Evolutionary conservation across 2,797 vertebrate species (phyloP).

Genomic region (Danio kyathit): DNA sequence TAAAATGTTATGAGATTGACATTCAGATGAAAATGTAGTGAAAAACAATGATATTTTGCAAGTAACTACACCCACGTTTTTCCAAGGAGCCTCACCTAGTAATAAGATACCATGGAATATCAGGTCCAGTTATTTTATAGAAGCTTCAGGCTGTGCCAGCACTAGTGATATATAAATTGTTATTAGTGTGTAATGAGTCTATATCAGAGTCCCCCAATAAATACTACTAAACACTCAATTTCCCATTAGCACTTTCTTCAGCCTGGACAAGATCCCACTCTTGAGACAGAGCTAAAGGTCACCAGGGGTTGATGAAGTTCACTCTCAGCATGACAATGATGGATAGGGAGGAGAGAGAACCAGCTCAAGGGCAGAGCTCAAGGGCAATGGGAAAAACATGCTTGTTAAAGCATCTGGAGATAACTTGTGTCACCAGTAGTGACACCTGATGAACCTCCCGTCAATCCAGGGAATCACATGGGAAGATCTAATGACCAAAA

Average conservation of each 20-base stretch:
- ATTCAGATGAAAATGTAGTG: not conserved
- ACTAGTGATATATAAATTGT: constrained; percentile 10
- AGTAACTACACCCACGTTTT: not conserved
- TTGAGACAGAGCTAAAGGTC: constrained; percentile 11
- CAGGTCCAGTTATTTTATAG: not conserved
- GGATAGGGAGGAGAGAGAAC: constrained; percentile 22
- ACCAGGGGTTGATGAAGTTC: constrained; percentile 26
- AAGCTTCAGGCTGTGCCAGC: not conserved
- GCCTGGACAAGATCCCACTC: not conserved
- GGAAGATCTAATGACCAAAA: not conserved
- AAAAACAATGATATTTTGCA: not conserved
- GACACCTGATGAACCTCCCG: constrained; percentile 30
- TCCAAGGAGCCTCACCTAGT: not conserved
- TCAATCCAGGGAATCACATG: not conserved
- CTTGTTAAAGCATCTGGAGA: constrained; percentile 34
- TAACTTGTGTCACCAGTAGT: constrained; percentile 26
- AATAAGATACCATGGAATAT: not conserved
- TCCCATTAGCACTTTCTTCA: constrained; percentile 5
- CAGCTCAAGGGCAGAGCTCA: constrained; percentile 3
- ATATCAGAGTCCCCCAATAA: constrained; percentile 2
- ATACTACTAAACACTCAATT: constrained; percentile 14
- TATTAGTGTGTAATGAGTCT: constrained; percentile 18
- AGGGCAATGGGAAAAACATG: not conserved
- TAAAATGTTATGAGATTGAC: not conserved
- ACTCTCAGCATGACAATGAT: constrained; percentile 40